Evolutionary conservation across 1,140 invertebrate genomes (phyloP).

Genomic region (Lasaia peninsularis): DNA sequence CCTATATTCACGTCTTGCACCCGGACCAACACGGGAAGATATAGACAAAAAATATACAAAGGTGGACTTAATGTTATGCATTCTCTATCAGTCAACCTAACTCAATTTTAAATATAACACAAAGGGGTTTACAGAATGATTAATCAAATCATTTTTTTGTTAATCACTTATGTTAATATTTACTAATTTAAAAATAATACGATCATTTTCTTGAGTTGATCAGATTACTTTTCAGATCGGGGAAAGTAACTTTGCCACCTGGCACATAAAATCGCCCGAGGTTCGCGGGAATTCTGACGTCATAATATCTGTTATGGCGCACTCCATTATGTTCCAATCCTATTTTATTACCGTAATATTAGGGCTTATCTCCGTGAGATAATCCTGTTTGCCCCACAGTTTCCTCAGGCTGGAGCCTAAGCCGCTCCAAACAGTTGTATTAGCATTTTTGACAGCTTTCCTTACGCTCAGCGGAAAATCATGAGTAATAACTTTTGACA

Average conservation of each 20-base stretch:
- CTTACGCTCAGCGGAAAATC: not conserved
- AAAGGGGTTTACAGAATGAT: too few relatives aligned
- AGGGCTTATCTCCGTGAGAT: constrained; percentile 6
- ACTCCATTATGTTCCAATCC: not conserved
- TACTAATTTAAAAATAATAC: too few relatives aligned
- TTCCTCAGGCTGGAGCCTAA: not conserved
- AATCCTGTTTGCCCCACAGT: not conserved
- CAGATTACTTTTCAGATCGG: not conserved
- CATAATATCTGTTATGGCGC: not conserved
- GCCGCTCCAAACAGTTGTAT: not conserved
- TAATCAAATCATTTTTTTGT: too few relatives aligned
- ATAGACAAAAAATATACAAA: too few relatives aligned
- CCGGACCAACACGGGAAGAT: too few relatives aligned
- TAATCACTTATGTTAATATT: too few relatives aligned
- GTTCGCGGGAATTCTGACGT: not conserved
- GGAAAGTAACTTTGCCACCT: not conserved
- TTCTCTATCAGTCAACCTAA: too few relatives aligned
- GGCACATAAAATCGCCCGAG: not conserved
- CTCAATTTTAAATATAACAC: too few relatives aligned
- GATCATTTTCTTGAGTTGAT: too few relatives aligned
- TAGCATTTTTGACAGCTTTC: not conserved
- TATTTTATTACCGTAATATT: constrained; percentile 9
- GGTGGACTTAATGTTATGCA: too few relatives aligned
- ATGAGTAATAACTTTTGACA: too few relatives aligned
- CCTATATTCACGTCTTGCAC: too few relatives aligned